Conservation (phyloP, 1,140 invertebrate genomes). For the Caenorhabditis briggsae region DNA sequence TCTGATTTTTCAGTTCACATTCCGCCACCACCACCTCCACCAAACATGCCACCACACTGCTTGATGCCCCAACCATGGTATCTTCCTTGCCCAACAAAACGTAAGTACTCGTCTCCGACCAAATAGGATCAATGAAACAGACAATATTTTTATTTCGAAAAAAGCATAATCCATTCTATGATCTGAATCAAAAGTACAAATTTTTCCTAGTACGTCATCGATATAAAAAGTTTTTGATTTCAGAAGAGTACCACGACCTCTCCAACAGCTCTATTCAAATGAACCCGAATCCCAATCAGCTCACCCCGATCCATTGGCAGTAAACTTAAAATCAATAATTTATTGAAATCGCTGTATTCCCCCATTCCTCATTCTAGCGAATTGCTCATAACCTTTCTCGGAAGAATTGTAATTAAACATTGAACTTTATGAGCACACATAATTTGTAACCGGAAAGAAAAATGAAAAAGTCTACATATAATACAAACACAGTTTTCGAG, state of each 20-base stretch:
- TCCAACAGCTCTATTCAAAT: neutral
- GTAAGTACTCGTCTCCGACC: neutral
- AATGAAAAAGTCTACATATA: constrained; percentile 8
- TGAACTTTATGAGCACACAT: neutral
- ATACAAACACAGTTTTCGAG: neutral
- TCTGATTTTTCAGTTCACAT: neutral
- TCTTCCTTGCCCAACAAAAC: constrained; percentile 7
- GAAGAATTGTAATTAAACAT: no score
- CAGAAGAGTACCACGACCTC: constrained; percentile 38
- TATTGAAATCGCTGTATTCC: neutral
- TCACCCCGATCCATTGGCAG: constrained; percentile 41
- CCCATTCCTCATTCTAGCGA: neutral
- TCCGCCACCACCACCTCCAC: constrained; percentile 6
- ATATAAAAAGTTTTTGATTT: neutral
- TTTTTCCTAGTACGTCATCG: neutral
- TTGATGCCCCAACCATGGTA: constrained; percentile 43
- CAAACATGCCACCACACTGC: constrained; percentile 39
- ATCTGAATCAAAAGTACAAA: constrained; percentile 5
- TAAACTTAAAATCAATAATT: neutral
- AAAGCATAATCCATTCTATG: no score
- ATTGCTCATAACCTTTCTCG: no score
- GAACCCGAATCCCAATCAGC: constrained; percentile 19
- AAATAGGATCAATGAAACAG: neutral
- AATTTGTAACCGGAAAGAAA: neutral
- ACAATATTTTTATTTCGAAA: no score